Evolutionary conservation across 2,888 invertebrate genomes (phyloP), one percentile per base, ranked within the genome.

Genomic region (Magallana nippona): DNA sequence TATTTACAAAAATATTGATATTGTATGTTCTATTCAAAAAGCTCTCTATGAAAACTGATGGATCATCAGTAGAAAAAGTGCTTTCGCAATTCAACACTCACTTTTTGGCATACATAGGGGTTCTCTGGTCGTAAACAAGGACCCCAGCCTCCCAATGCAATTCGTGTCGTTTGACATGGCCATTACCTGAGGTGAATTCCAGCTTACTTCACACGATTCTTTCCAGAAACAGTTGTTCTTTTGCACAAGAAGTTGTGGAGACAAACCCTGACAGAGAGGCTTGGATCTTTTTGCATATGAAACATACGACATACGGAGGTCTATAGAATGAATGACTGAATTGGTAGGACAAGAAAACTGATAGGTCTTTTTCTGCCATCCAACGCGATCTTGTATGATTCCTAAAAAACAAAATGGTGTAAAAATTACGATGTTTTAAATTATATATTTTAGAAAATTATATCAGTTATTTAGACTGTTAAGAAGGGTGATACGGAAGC

Each of bases 201-300:
- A 87, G 17, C 79, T 83, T 10, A 87, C 44, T n/a, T 63, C 79
- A 78, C 87, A 87, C 8, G 81, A 56, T 19, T 58, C 44, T 10
- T 79, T 78, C 85, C 85, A 87, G 78, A 79, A 84, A n/a, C 87
- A 87, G 58, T 87, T 85, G 60, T 84, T 85, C n/a, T 77, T 83
- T 58, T 87, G 87, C 22, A 58, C 58, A 1, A 83, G 60, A 0
- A 86, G 82, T 8, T 84, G 60, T 13, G 71, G 81, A 13, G 85
- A 83, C 19, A 84, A 17, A 10, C 87, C 87, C 10, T 1, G 56
- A 78, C 87, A 87, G 57, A 83, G 82, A 19, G 55, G 19, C 10
- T 22, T 71, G 15, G 32, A 32, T 15, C 27, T 32, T 71, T 27
- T 71, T 71, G 22, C n/a, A 11, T 10, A 22, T 1, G 10, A 27